Conservation (phyloP, 2,113 vertebrate genomes). For the Embiotoca jacksoni region DNA sequence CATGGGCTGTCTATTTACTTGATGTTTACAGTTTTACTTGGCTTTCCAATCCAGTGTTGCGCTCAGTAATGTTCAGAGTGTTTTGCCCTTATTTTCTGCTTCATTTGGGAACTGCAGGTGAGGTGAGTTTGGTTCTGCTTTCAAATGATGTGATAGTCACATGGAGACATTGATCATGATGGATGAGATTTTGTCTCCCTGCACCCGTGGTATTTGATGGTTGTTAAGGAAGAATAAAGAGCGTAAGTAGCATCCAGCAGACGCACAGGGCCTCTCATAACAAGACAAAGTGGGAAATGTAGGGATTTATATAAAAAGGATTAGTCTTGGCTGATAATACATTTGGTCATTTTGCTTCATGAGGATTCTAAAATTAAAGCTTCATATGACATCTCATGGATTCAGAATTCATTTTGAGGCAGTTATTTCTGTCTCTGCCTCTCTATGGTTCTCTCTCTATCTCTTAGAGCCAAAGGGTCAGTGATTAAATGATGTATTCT, state of each 20-base stretch:
- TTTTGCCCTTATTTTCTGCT: conserved; percentile 69
- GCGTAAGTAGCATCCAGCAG: conserved; percentile 52
- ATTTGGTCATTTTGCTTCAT: conserved; percentile 75
- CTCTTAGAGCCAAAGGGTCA: conserved; percentile 65
- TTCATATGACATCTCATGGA: conserved; percentile 61
- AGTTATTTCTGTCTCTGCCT: conserved; percentile 48
- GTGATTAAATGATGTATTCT: conserved; percentile 71
- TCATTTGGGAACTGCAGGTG: conserved; percentile 56
- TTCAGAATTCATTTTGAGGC: conserved; percentile 58
- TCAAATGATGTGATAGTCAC: conserved; percentile 71
- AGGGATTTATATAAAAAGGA: conserved; percentile 72
- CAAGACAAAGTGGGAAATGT: conserved; percentile 68
- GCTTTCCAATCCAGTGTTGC: conserved; percentile 49
- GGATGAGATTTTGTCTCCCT: conserved; percentile 63
- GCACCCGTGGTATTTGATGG: conserved; percentile 37
- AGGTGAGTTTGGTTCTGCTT: conserved; percentile 59
- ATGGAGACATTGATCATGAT: conserved; percentile 73
- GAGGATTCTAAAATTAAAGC: conserved; percentile 75
- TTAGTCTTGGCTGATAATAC: conserved; percentile 70
- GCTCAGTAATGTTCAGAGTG: conserved; percentile 44
- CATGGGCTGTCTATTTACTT: conserved; percentile 44
- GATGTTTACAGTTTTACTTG: conserved; percentile 60
- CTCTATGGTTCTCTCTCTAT: background rate
- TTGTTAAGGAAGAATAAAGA: conserved; percentile 38
- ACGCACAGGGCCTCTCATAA: conserved; percentile 42